Percentiles rank a stretch among this genome's conserved stretches.
These are phyloP conservation scores for Hystrix cristata DNA, from an alignment of 2,113 vertebrate genomes.

Conservation along the genomic window DNA sequence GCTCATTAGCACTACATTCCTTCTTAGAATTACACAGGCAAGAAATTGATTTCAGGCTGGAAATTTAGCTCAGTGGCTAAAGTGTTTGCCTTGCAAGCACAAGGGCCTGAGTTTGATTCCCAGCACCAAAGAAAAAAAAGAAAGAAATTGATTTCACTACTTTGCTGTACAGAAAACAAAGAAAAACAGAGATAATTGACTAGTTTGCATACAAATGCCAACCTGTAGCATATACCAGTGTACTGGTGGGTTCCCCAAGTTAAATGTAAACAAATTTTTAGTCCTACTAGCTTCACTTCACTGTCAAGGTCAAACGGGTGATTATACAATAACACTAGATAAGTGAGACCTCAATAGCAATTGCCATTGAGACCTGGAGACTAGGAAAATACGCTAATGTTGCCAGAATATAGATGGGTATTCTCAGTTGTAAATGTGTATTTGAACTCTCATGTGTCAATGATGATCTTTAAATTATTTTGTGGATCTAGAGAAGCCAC, in stretches of 20 bases:
- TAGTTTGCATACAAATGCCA: conserved; percentile 62
- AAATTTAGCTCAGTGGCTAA: no score
- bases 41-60: conserved; percentile 26
- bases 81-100: no score
- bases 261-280: conserved; percentile 56
- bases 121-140: no score
- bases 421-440: conserved; percentile 26
- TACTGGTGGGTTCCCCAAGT: neutral
- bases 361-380: neutral
- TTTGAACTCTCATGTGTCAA: conserved; percentile 43
- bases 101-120: no score
- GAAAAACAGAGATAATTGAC: conserved; percentile 55
- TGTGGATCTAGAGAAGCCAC: neutral
- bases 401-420: conserved; percentile 22
- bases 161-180: conserved; percentile 38
- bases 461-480: conserved; percentile 36
- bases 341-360: conserved; percentile 36
- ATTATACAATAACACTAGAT: conserved; percentile 56
- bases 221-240: neutral
- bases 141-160: conserved; percentile 39
- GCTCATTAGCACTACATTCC: conserved; percentile 1
- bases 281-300: neutral
- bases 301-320: conserved; percentile 3
- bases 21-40: conserved; percentile 56
- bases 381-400: conserved; percentile 16